Base-by-base conservation (phyloP, 2,113 vertebrate species). In the Cynoglossus semilaevis region DNA sequence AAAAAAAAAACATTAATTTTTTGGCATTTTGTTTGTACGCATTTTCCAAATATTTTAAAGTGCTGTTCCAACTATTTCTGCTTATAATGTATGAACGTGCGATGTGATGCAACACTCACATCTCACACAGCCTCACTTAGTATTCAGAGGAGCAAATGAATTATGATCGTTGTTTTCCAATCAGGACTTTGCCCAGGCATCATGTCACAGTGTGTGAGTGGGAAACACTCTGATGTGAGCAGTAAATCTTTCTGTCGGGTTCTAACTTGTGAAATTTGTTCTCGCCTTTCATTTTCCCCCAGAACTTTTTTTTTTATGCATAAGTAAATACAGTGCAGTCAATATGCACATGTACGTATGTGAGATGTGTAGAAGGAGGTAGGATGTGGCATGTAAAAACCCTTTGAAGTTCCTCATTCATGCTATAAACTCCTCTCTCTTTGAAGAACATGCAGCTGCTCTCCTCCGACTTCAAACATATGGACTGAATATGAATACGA, bases 401-500 rank as follows among this genome's bases (percentile, higher is more conserved):
- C 66, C 82, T 88, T 88, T 88, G 85, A 88, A 76, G 85, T 85
- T 82, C 64, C 73, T 86, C 82, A 81, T 85, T 83, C 75, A 85
- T 61, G 61, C 74, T 34, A 63, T 5, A 51, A 66, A 77, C 69
- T 82, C 80, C 19, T 68, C 64, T 80, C 70, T 78, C 85, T 85
- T 87, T 88, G 85, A 85, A 87, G 79, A 76, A 53, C 68, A 69
- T 81, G 82, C 85, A 82, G 79, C 49, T 41, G 55, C 72, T 76
- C 59, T 76, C 70, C 70, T 75, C 80, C 65, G 13, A 84, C 83
- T 85, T 87, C 83, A 87, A 84, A 84, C 83, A 16, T 88, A 85
- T 85, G 67, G 84, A 82, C 70, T 83, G 71, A 84, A 85, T 81
- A 84, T 84, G 77, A 71, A 85, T 79, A 77, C 51, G 70, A 71